Base-by-base conservation (phyloP, 64 coral and sea anemone genomes). In the Montipora efflorescens region DNA sequence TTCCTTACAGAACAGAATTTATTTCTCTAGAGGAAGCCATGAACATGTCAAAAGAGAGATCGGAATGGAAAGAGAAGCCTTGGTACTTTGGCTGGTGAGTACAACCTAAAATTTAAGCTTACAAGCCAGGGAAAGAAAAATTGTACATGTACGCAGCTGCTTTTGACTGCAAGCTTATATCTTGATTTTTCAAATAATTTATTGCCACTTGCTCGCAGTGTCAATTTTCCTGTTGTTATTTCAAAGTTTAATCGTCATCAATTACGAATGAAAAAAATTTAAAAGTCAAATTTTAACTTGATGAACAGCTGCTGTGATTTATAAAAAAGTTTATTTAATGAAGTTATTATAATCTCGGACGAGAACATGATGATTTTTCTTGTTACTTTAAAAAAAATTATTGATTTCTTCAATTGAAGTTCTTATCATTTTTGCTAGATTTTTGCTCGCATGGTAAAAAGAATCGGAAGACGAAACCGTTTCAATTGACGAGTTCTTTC, bases 41-140 rank as follows among this genome's bases (percentile, higher is more conserved):
- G 28, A 87, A 89, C 28, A 99, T 99, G 98, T 75, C 98, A 8
- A 96, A 96, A 84, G 95, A 92, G 36, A 84, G 98, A 71, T 78
- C 92, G 3, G 92, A 99, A 68, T 94, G 93, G 73, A 92, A 92
- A 90, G 90, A 52, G 11, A 90, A 96, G 15, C 98, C 98, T 1
- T 99, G 98, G 98, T 99, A 99, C 67, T 92, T 99, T 82, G 98
- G 98, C 7, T 99, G 98, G 98, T 99, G 90, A 92, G 95, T 95
- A 76, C 43, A 46, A 43, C 18, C 7, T 7, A 48, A 78, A 49
- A 48, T 11, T 57, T 57, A 6, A 57, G 53, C 11, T 57, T 57
- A 6, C 7, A 11, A 11, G 11, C 53, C 11, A 57, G 53, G 53
- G 11, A 57, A 57, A 64, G 61, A 16, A 64, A 15, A 64, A 64